Conservation (phyloP, 2,113 vertebrate species). For the Pterocles gutturalis region DNA sequence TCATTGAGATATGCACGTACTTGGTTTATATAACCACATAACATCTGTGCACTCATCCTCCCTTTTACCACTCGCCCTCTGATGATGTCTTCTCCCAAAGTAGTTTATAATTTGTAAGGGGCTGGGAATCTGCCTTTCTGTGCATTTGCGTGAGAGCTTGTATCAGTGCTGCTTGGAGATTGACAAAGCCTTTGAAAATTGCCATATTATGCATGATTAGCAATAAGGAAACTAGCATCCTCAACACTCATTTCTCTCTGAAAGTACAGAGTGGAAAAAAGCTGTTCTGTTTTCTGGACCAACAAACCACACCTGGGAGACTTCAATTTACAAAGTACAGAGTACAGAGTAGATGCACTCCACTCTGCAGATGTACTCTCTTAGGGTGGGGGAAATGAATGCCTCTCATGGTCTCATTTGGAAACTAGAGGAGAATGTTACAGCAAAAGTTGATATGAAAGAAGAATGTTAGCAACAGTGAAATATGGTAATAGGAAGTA, state of each 20-base stretch:
- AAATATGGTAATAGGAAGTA: not conserved
- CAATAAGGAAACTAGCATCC: not conserved
- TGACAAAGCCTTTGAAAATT: not conserved
- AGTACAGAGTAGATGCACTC: not conserved
- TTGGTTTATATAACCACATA: not conserved
- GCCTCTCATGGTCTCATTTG: not conserved
- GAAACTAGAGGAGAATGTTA: not conserved
- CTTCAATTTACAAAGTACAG: not conserved
- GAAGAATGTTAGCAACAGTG: not conserved
- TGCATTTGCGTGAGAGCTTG: not conserved
- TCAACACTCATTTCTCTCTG: not conserved
- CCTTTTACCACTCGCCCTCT: not conserved
- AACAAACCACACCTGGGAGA: not conserved
- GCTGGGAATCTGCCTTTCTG: not conserved
- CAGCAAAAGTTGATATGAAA: not conserved
- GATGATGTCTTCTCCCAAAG: not conserved
- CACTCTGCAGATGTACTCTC: not conserved
- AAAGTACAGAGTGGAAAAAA: not conserved
- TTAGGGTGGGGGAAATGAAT: not conserved
- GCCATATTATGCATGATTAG: not conserved
- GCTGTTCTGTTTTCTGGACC: not conserved
- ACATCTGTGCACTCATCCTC: not conserved
- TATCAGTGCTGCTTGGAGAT: accelerated
- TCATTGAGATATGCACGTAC: not conserved
- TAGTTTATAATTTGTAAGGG: not conserved